Percentiles rank a stretch among this genome's conserved stretches.
phyloP scores from a whole-genome alignment of 30 jellyfish, hydroid and myxozoan species.

The Pelagia noctiluca region DNA sequence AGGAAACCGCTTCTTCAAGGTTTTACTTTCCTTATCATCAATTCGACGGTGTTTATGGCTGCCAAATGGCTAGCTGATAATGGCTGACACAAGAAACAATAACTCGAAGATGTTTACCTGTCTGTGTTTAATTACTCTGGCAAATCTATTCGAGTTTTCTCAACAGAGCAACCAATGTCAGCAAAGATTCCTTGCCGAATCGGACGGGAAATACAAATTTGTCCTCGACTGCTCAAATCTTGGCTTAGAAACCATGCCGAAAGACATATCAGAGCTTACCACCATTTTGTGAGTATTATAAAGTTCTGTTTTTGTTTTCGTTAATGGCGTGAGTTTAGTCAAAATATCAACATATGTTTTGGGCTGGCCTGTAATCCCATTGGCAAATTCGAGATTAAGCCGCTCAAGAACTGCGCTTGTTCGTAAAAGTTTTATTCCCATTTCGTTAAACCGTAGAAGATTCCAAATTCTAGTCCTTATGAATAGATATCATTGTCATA shows the following conservation, averaged over 20 bases:
- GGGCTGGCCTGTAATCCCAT: no score
- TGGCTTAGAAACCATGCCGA: slow-evolving; percentile 84
- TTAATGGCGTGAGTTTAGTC: neutral
- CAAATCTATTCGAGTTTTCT: slow-evolving; percentile 45
- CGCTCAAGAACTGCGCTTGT: no score
- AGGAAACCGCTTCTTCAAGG: slow-evolving; percentile 27
- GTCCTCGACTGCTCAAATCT: slow-evolving; percentile 95
- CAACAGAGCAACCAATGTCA: slow-evolving; percentile 55
- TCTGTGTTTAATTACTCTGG: slow-evolving; percentile 28
- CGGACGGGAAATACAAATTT: slow-evolving; percentile 65
- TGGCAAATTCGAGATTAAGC: no score
- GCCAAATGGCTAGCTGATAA: slow-evolving; percentile 9
- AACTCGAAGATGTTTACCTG: neutral
- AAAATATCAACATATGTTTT: neutral
- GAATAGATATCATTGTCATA: no score
- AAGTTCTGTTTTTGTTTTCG: neutral
- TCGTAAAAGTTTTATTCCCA: no score
- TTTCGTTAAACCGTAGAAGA: no score
- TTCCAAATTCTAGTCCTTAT: no score
- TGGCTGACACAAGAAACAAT: neutral
- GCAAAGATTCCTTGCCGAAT: slow-evolving; percentile 47
- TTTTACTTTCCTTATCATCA: slow-evolving; percentile 43
- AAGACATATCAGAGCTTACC: slow-evolving; percentile 73
- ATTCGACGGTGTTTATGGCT: slow-evolving; percentile 6
- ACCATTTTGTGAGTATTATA: slow-evolving; percentile 81